Percentiles rank a stretch among this genome's conserved stretches.
These are phyloP conservation scores for Pelusios castaneus DNA, from an alignment of 2,113 vertebrate genomes.

Conservation along the genomic window DNA sequence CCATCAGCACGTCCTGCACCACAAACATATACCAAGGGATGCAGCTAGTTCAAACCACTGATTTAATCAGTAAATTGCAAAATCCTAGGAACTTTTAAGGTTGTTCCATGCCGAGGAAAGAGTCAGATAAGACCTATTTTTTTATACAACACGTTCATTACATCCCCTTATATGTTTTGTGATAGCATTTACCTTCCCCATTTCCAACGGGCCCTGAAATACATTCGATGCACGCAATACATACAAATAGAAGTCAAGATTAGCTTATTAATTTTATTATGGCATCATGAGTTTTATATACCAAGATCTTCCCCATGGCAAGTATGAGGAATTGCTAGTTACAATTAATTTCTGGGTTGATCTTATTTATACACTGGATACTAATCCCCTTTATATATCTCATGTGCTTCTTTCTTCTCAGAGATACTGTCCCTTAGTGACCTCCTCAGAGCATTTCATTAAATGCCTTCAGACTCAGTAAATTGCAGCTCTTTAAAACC, in stretches of 20 bases:
- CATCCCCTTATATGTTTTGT: constrained; percentile 23
- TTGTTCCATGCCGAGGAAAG: constrained; percentile 64
- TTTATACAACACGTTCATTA: constrained; percentile 43
- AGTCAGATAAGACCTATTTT: constrained; percentile 65
- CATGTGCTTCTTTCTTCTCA: constrained; percentile 71
- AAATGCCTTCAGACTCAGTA: constrained; percentile 75
- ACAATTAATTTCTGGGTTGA: constrained; percentile 73
- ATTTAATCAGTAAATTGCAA: constrained; percentile 76
- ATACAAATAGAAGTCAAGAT: constrained; percentile 13
- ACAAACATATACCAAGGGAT: constrained; percentile 62
- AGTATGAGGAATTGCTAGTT: constrained; percentile 65
- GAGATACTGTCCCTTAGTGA: constrained; percentile 73
- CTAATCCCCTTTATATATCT: constrained; percentile 71
- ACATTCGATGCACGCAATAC: not conserved
- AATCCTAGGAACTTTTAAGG: constrained; percentile 75
- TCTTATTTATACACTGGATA: constrained; percentile 68
- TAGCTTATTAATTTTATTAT: constrained; percentile 57
- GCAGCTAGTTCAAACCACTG: constrained; percentile 70
- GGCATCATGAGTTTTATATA: constrained; percentile 37
- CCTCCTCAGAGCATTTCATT: constrained; percentile 77
- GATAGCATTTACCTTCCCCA: not conserved
- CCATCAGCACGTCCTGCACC: constrained; percentile 67
- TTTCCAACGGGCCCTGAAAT: constrained; percentile 40
- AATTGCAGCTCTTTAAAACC: constrained; percentile 82
- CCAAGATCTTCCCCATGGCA: constrained; percentile 45